Base-by-base conservation (phyloP, 2,797 vertebrate genomes). In the Chlorospingus semifuscus region DNA sequence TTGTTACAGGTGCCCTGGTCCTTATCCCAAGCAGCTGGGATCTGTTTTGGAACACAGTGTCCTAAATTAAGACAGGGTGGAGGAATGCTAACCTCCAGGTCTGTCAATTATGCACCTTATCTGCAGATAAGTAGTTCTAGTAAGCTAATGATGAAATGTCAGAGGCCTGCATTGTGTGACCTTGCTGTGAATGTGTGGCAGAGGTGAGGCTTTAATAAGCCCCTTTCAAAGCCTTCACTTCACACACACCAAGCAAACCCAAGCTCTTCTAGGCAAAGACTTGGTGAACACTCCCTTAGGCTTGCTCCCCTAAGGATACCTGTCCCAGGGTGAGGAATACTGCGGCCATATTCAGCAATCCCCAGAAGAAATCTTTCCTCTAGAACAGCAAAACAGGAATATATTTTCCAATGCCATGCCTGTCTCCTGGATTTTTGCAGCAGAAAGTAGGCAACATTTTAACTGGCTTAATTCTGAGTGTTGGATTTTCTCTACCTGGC, bases 51-150 rank as follows among this genome's bases (percentile, higher is more conserved):
- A 89, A 14, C 24, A 32, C 3, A 1, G 12, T 7, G n/a, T 72
- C 32, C 56, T 44, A 64, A 92, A 27, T 57, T 83, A 70, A 89
- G 68, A 36, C 10, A 80, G 94, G 60, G 90, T 68, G 90, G 84
- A 93, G 92, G 83, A 94, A 72, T 32, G 60, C 64, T 39, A 68
- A 91, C 39, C 56, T 93, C 64, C 70, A 70, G 55, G 30, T 55
- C 50, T 47, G 34, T 52, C 74, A 93, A n/a, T 89, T 79, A 85
- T 4, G 11, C 34, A 18, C 39, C 26, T 55, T 55, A 55, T n/a
- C 53, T 49, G n/a, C 65, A 94, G 69, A 93, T 90, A 83, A 94
- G 76, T 76, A 79, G 70, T 39, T 90, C 41, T 83, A 68, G 68
- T 52, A 71, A 83, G 61, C 8, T 24, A 27, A 29, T 90, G 59